Conservation (phyloP, 2,113 vertebrate genomes). For the Phylloscopus whistleri region DNA sequence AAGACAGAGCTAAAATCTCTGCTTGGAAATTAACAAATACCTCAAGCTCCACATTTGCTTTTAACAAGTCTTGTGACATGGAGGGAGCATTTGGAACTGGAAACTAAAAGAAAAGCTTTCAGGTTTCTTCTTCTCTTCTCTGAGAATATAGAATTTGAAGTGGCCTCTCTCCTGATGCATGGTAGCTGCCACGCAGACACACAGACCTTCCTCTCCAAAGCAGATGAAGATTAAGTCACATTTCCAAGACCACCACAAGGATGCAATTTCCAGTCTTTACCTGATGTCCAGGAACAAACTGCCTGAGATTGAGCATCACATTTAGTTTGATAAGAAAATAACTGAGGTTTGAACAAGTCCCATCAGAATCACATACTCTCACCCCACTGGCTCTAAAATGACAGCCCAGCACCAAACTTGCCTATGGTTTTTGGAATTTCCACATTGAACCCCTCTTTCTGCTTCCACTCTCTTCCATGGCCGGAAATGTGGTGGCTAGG, state of each 20-base stretch:
- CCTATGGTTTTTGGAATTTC: not conserved
- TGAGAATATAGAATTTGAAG: not conserved
- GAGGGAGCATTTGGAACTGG: not conserved
- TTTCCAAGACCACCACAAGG: not conserved
- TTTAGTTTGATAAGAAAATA: not conserved
- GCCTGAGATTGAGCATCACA: not conserved
- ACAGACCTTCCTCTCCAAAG: not conserved
- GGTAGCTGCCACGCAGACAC: not conserved
- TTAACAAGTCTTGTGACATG: not conserved
- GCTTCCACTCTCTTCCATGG: not conserved
- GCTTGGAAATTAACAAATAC: not conserved
- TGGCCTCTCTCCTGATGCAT: not conserved
- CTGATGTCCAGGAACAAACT: not conserved
- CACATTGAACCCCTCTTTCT: not conserved
- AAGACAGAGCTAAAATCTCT: slow-evolving; percentile 7
- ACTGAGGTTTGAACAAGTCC: not conserved
- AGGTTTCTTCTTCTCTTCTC: not conserved
- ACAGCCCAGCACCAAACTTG: not conserved
- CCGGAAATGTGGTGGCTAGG: not conserved
- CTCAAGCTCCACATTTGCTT: not conserved
- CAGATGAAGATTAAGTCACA: not conserved
- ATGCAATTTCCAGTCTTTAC: not conserved
- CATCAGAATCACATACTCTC: not conserved
- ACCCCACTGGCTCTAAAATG: not conserved
- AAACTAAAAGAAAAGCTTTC: not conserved